Evolutionary conservation across 2,888 invertebrate species (phyloP).

Genomic region (Cephus rjabovi): DNA sequence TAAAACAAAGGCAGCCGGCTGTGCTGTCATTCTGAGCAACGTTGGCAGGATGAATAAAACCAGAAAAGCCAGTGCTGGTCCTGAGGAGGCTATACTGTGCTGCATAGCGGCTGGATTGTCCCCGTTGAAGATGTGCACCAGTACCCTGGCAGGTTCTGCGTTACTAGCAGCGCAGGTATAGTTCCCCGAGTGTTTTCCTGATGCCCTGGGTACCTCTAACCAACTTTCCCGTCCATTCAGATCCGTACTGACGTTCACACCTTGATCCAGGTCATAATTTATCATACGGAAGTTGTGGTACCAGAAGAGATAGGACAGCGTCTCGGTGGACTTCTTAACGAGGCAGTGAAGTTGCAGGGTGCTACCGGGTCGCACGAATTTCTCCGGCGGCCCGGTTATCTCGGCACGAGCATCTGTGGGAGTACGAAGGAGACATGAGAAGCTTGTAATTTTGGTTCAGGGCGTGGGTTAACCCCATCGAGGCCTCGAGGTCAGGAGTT

Average conservation of each 20-base stretch:
- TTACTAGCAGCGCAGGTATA: constrained; percentile 92
- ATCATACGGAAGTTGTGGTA: constrained; percentile 93
- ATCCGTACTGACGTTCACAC: constrained; percentile 88
- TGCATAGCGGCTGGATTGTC: constrained; percentile 88
- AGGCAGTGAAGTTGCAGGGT: constrained; percentile 84
- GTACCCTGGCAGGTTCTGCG: constrained; percentile 87
- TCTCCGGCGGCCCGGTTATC: constrained; percentile 87
- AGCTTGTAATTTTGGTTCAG: no score
- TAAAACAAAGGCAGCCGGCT: no score
- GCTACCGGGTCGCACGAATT: constrained; percentile 89
- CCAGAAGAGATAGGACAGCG: constrained; percentile 82
- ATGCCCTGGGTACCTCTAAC: constrained; percentile 71
- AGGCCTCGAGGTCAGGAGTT: no score
- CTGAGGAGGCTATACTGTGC: constrained; percentile 69
- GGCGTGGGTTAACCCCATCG: no score
- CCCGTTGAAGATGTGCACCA: constrained; percentile 90
- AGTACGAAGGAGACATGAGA: not conserved
- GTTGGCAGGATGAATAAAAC: not conserved
- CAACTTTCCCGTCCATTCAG: constrained; percentile 77
- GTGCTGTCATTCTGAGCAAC: no score
- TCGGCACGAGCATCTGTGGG: constrained; percentile 84
- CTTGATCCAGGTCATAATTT: constrained; percentile 88
- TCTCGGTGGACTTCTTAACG: constrained; percentile 86
- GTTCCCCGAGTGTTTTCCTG: constrained; percentile 84
- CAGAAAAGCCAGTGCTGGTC: constrained; percentile 48